Evolutionary conservation across 2,797 vertebrate genomes (phyloP).

Genomic region (Chiroxiphia lanceolata): DNA sequence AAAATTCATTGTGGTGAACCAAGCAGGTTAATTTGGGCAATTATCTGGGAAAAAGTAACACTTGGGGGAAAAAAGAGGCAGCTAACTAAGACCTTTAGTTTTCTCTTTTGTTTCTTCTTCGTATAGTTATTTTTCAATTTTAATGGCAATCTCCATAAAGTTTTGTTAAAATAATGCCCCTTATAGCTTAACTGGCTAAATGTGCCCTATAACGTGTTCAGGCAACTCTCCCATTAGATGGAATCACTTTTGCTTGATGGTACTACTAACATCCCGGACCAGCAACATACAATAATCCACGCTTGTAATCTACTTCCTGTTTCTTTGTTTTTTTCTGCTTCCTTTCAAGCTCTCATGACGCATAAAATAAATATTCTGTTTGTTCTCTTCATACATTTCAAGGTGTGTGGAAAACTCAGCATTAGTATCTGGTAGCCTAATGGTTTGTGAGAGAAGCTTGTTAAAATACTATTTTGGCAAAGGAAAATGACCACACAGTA

Average conservation of each 20-base stretch:
- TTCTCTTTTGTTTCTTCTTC: not conserved
- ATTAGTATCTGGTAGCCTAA: not conserved
- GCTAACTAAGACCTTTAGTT: not conserved
- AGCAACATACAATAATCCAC: not conserved
- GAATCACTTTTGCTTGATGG: not conserved
- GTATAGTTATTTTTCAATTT: not conserved
- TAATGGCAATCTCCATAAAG: not conserved
- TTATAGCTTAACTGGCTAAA: not conserved
- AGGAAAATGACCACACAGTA: not conserved
- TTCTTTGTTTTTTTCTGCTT: not conserved
- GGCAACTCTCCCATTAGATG: not conserved
- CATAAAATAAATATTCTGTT: not conserved
- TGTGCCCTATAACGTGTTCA: not conserved
- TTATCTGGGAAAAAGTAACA: not conserved
- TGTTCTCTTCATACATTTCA: not conserved
- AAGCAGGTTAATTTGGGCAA: not conserved
- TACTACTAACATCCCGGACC: not conserved
- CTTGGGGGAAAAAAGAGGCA: fast-evolving
- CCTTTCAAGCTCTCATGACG: not conserved
- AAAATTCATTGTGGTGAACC: not conserved
- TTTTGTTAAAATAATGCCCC: not conserved
- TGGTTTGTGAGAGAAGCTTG: not conserved
- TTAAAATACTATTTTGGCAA: not conserved
- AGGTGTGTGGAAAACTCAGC: not conserved
- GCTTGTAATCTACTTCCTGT: fast-evolving